Evolutionary conservation across 2,113 vertebrate species (phyloP).

Genomic region (Psilopsiagon aymara): DNA sequence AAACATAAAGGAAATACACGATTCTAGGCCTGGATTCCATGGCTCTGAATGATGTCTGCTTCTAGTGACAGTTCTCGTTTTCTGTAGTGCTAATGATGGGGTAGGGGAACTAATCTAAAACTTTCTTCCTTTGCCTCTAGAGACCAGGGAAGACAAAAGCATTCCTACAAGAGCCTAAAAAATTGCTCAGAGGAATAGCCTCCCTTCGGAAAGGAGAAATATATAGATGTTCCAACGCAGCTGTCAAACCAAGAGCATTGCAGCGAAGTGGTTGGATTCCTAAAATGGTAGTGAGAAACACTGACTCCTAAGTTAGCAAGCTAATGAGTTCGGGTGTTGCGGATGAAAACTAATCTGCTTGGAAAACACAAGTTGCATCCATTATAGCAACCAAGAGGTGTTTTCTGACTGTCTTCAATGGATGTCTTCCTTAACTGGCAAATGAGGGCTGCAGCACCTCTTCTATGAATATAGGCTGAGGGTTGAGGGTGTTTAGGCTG

Average conservation of each 20-base stretch:
- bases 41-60: neutral
- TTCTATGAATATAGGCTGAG: neutral
- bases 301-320: neutral
- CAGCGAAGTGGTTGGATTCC: neutral
- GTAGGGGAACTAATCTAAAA: neutral
- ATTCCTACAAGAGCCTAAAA: neutral
- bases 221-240: neutral
- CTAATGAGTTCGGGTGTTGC: neutral
- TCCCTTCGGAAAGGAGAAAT: neutral
- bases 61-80: neutral
- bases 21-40: neutral
- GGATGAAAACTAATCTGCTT: neutral
- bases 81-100: neutral
- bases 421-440: neutral
- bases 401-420: neutral
- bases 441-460: neutral
- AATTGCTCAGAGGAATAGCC: neutral
- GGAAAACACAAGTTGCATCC: neutral
- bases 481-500: neutral
- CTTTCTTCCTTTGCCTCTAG: neutral
- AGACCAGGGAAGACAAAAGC: neutral
- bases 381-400: neutral
- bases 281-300: neutral
- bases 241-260: neutral
- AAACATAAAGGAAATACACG: neutral